Base-by-base conservation (phyloP, 2,797 vertebrate genomes). In the Falco cherrug region DNA sequence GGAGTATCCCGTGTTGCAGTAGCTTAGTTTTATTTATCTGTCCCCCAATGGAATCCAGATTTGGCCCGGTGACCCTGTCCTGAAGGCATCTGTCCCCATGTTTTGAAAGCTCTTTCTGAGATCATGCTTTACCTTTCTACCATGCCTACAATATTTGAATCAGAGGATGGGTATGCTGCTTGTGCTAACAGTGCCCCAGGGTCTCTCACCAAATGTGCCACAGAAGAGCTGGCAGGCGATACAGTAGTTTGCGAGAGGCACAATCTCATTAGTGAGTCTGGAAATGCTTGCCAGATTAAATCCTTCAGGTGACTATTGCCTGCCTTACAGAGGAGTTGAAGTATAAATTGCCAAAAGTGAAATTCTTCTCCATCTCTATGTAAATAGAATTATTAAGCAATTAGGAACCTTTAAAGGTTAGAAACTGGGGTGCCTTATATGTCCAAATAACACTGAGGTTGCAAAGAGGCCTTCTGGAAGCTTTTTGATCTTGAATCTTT, bases 1-100 rank as follows among this genome's bases (percentile, higher is more conserved):
- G 45, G 53, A 29, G 8, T 57, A 41, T 57, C 25, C 12, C 16
- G 31, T 0, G 0, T 39, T 89, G 31, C n/a, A 77, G 11, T 26
- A 39, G 13, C 6, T 79, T 65, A 6, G 47, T 86, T 77, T 83
- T 56, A 28, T 75, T 84, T 59, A 13, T 50, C 24, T 90, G 8
- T 48, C 10, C 18, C 10, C 18, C 5, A 2, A 4, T 53, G 45
- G 69, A 87, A 75, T 43, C 11, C 19, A 63, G 13, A 22, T 63
- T 83, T 61, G 50, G 6, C 3, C 35, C 17, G 35, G 29, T 16
- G 7, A 73, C 4, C 5, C 16, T 59, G 61, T 75, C n/a, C 13
- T 84, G 35, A 73, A 89, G 29, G 9, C 11, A 28, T 5, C 11
- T 39, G 10, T 35, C 31, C 43, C 8, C 22, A 25, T 4, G 39